Evolutionary conservation across 1,140 invertebrate genomes (phyloP).

Genomic region (Samia ricini): DNA sequence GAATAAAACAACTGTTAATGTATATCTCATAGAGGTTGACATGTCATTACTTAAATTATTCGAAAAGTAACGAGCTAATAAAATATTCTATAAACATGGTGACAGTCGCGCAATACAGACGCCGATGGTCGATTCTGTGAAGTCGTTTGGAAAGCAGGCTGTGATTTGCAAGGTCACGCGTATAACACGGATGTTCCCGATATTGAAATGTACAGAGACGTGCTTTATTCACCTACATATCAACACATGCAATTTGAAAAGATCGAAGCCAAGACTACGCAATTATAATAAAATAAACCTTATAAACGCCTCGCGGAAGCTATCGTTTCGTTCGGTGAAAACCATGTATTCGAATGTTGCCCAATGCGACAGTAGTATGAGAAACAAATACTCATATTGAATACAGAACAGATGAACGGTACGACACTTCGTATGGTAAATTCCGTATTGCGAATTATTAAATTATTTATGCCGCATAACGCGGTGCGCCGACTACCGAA

Average conservation of each 20-base stretch:
- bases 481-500: constrained; percentile 59
- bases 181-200: constrained; percentile 77
- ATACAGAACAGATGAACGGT: constrained; percentile 73
- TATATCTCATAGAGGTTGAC: constrained; percentile 40
- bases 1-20: constrained; percentile 54
- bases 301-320: constrained; percentile 44
- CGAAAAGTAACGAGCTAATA: constrained; percentile 66
- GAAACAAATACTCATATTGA: constrained; percentile 77
- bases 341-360: constrained; percentile 54
- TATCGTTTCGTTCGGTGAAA: constrained; percentile 53
- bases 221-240: constrained; percentile 77
- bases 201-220: constrained; percentile 77
- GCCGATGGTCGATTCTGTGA: constrained; percentile 68
- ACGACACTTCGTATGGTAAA: constrained; percentile 72
- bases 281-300: constrained; percentile 46
- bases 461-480: constrained; percentile 77
- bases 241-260: constrained; percentile 71
- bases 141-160: constrained; percentile 77
- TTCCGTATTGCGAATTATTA: constrained; percentile 78
- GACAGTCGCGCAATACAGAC: constrained; percentile 67
- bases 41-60: constrained; percentile 66
- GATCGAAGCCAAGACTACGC: constrained; percentile 47
- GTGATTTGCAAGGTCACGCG: constrained; percentile 77
- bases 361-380: constrained; percentile 74
- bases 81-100: constrained; percentile 69